These are phyloP conservation scores for Drosophila paulistorum DNA, from an alignment of 1,140 invertebrate genomes.

Conservation along the genomic window DNA sequence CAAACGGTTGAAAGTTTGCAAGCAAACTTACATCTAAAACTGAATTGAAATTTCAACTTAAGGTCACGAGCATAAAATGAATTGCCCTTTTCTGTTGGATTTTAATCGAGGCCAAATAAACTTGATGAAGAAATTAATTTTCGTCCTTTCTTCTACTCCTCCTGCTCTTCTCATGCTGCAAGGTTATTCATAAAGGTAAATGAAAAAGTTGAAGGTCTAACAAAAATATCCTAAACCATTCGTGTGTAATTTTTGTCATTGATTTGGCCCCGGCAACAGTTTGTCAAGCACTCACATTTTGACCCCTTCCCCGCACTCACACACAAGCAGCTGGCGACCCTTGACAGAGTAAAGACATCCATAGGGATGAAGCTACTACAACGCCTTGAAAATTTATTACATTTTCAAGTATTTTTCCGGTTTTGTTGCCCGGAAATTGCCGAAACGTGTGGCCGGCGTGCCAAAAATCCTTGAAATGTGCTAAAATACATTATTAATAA, in stretches of 20 bases:
- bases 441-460: conserved; percentile 71
- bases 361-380: conserved; percentile 12
- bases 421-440: conserved; percentile 76
- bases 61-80: conserved; percentile 49
- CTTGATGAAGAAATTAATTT: conserved; percentile 59
- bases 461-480: conserved; percentile 69
- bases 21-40: conserved; percentile 30
- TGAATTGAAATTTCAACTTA: conserved; percentile 50
- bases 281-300: conserved; percentile 61
- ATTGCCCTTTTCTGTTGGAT: conserved; percentile 32
- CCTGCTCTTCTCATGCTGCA: neutral
- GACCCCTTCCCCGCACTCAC: conserved; percentile 12
- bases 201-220: conserved; percentile 43
- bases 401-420: conserved; percentile 77
- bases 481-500: conserved; percentile 79
- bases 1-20: conserved; percentile 40
- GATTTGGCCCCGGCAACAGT: conserved; percentile 68
- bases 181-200: conserved; percentile 10
- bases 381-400: conserved; percentile 72
- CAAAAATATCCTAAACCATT: conserved; percentile 47
- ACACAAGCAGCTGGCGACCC: conserved; percentile 44
- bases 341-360: conserved; percentile 40
- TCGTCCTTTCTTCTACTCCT: neutral
- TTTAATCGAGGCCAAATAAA: conserved; percentile 44
- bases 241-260: conserved; percentile 74